Evolutionary conservation across 2,113 vertebrate species (phyloP).

Genomic region (Sinocyclocheilus maitianheensis): DNA sequence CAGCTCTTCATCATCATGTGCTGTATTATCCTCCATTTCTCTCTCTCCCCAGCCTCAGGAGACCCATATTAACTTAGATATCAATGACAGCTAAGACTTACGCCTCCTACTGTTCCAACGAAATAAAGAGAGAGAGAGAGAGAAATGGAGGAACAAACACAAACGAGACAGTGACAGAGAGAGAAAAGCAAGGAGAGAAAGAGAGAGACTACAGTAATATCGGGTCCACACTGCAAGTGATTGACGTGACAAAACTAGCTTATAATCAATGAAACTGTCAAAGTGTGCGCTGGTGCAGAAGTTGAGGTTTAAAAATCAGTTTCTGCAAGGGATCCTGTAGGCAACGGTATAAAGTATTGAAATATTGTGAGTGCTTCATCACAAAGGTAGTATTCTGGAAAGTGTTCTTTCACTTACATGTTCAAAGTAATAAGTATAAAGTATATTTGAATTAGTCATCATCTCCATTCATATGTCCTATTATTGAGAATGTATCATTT

Average conservation of each 20-base stretch:
- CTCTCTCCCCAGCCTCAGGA: slow-evolving; percentile 6
- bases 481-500: not conserved
- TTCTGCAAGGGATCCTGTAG: not conserved
- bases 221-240: not conserved
- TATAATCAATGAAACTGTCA: slow-evolving; percentile 15
- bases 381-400: not conserved
- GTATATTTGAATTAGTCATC: not conserved
- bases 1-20: slow-evolving; percentile 28
- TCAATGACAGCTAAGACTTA: slow-evolving; percentile 7
- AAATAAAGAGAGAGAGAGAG: not conserved
- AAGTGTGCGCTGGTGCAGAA: not conserved
- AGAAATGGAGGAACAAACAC: not conserved
- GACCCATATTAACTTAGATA: slow-evolving; percentile 27
- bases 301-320: not conserved
- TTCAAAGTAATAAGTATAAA: not conserved
- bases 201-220: slow-evolving; percentile 28
- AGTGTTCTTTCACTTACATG: no score
- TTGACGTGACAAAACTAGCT: not conserved
- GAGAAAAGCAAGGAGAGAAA: slow-evolving; percentile 14
- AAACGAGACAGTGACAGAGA: slow-evolving; percentile 2
- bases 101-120: not conserved
- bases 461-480: not conserved
- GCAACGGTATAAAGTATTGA: not conserved
- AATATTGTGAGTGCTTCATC: not conserved
- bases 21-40: slow-evolving; percentile 30